Evolutionary conservation across 2,113 vertebrate species (phyloP), one percentile per base, ranked within the genome.

Genomic region (Lepisosteus osseus): DNA sequence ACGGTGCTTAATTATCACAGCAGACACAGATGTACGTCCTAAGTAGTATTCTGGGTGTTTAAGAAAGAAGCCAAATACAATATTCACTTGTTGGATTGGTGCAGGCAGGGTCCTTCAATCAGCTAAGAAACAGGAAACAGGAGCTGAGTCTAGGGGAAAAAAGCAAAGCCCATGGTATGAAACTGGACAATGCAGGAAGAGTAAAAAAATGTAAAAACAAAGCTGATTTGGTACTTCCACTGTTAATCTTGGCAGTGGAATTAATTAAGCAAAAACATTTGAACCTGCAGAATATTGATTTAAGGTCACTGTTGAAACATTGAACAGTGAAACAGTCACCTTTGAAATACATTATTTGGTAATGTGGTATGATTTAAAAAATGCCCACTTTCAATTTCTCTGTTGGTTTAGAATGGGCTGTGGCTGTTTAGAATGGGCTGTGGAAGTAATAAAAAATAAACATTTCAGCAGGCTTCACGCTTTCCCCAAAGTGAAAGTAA

Each of bases 181-280:
- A 78, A 67, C 74, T 59, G 29, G 55, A 71, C 59, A 11, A 47
- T 3, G 44, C 40, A 61, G 13, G 45, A n/a, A 29, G 44, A 55
- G 45, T 8, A 12, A 4, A 6, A 65, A 13, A 45, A 17, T 11
- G 63, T 47, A 55, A 29, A 51, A 57, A 7, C 15, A 65, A 47
- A 61, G 74, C 72, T 68, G 64, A 80, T 73, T 78, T 80, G 74
- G 77, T 73, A 78, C 81, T 81, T 84, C 47, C 69, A 70, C 68
- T 78, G 87, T 89, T 89, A 77, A 69, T 84, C 72, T 89, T 90
- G 86, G 87, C 86, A 67, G 61, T 67, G 14, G 54, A 62, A 17
- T 68, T 76, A 68, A 80, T 69, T 51, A 40, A 4, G 75, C 62
- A 69, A 72, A 76, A 71, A 72, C 59, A 67, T 51, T 51, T 51